phyloP scores from a whole-genome alignment of 2,888 invertebrate species.

The Plagodis pulveraria region DNA sequence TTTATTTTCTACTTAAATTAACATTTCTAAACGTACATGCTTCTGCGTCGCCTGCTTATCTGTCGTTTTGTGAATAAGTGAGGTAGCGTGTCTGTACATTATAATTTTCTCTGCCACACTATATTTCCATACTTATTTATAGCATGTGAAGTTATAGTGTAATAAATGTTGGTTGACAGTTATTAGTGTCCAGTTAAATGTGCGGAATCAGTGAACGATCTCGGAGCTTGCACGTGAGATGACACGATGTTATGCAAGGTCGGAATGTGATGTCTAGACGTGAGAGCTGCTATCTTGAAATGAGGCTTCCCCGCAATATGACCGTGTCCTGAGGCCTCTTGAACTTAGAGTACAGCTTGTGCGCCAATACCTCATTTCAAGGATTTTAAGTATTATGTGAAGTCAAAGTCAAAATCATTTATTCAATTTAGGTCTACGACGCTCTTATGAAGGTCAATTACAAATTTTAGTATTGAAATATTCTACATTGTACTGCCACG shows the following conservation, averaged over 20 bases:
- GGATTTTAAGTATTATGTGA: no score
- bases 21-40: conserved; percentile 23
- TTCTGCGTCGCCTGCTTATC: conserved; percentile 31
- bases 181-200: conserved; percentile 38
- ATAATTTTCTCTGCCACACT: conserved; percentile 42
- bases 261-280: conserved; percentile 24
- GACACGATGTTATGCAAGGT: conserved; percentile 22
- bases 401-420: no score
- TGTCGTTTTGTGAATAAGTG: conserved; percentile 33
- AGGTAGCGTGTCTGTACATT: conserved; percentile 46
- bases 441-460: no score
- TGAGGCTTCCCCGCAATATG: conserved; percentile 20
- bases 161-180: conserved; percentile 45
- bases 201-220: conserved; percentile 21
- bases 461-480: no score
- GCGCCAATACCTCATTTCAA: background rate
- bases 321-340: conserved; percentile 12
- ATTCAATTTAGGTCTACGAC: no score
- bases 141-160: conserved; percentile 44
- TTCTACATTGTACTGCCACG: no score
- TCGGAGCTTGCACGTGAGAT: conserved; percentile 15
- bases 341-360: conserved; percentile 1
- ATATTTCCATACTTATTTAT: conserved; percentile 46
- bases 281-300: conserved; percentile 19
- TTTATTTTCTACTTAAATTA: conserved; percentile 26